phyloP scores from a whole-genome alignment of 2,113 vertebrate genomes.

The Albula glossodonta region DNA sequence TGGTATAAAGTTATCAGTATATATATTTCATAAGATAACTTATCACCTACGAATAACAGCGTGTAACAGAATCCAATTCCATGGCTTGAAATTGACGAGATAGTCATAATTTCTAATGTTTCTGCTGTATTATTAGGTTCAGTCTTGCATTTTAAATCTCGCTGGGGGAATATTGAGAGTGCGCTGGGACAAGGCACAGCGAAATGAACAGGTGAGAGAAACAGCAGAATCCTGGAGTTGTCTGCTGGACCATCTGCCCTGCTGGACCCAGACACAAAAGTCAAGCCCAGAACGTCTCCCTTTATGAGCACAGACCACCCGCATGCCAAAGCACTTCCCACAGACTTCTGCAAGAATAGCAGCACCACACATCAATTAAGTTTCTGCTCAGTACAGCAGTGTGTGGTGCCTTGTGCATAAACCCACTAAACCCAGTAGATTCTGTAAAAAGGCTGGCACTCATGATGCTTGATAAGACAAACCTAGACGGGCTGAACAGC shows the following conservation, averaged over 20 bases:
- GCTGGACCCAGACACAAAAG: not conserved
- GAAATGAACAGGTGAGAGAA: constrained; percentile 12
- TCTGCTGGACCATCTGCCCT: constrained; percentile 9
- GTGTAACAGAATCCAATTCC: constrained; percentile 29
- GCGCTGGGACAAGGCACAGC: not conserved
- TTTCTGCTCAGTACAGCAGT: not conserved
- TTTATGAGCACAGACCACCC: not conserved
- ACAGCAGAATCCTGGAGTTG: constrained; percentile 10
- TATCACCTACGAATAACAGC: constrained; percentile 19
- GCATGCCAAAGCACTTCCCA: not conserved
- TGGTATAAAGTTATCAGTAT: constrained; percentile 28
- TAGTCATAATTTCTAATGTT: constrained; percentile 25
- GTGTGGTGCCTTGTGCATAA: not conserved
- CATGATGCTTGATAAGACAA: no score
- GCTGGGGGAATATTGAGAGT: not conserved
- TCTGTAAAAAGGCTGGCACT: no score
- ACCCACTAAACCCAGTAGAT: not conserved
- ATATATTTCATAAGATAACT: constrained; percentile 30
- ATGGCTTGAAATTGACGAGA: constrained; percentile 22
- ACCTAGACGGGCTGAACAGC: no score
- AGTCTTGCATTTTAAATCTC: constrained; percentile 33
- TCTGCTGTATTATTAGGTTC: constrained; percentile 21
- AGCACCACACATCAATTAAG: no score
- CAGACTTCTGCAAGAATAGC: not conserved
- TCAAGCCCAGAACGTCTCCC: not conserved